Percentiles rank a stretch among this genome's conserved stretches.
phyloP scores from a whole-genome alignment of 2,888 invertebrate species.

The Actias luna region DNA sequence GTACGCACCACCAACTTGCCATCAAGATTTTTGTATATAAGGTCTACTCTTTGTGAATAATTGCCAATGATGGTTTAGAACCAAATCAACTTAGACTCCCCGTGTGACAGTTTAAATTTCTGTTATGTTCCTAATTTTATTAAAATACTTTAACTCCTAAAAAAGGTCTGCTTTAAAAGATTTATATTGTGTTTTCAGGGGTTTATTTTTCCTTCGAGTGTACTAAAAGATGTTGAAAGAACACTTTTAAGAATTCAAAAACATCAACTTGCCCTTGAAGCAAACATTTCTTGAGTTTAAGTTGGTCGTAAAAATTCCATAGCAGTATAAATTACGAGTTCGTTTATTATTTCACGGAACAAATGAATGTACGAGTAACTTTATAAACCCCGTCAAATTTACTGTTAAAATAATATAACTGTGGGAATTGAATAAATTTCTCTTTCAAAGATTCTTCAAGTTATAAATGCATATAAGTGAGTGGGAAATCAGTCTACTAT shows the following conservation, averaged over 20 bases:
- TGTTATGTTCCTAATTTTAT: too few relatives aligned
- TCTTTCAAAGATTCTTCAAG: not conserved
- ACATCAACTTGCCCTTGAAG: not conserved
- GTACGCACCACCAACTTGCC: too few relatives aligned
- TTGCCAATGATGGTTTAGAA: too few relatives aligned
- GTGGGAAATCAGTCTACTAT: not conserved
- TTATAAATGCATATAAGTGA: not conserved
- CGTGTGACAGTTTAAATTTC: too few relatives aligned
- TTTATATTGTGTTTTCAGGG: not conserved
- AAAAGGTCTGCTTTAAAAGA: not conserved
- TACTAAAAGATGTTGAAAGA: not conserved
- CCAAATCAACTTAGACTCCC: too few relatives aligned
- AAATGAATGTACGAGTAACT: constrained; percentile 12
- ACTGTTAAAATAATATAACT: constrained; percentile 10
- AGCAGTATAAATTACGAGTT: constrained; percentile 4
- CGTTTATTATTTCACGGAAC: constrained; percentile 15
- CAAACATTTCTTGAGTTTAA: constrained; percentile 14
- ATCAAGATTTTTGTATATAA: too few relatives aligned
- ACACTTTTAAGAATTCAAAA: not conserved
- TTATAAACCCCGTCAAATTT: constrained; percentile 13
- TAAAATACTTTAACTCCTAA: not conserved
- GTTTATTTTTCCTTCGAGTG: not conserved
- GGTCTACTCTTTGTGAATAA: too few relatives aligned
- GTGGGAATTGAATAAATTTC: constrained; percentile 3
- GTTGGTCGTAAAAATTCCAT: constrained; percentile 12